Base-by-base conservation (phyloP, 2,888 invertebrate genomes). In the Pseudococcus jackbeardsleyi region DNA sequence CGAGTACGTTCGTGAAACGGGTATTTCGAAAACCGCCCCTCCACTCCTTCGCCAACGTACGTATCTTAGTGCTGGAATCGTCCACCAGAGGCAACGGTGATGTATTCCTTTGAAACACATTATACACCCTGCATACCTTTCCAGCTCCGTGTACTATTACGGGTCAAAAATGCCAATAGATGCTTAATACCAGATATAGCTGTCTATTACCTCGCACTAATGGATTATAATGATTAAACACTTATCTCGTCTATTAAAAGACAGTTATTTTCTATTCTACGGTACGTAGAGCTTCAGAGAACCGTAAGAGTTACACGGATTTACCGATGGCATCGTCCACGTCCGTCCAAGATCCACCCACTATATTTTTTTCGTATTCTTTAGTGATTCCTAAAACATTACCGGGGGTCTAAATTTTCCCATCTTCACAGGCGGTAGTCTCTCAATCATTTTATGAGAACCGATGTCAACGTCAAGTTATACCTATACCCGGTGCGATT, bases 131-230 rank as follows among this genome's bases (percentile, higher is more conserved):
- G 15, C 15, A 17, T 17, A 50, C 50, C 50, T 12, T 50, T 17
- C 12, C 15, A 1, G 22, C 19, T 64, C 6, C 77, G 26, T 33
- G 26, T 33, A 33, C 26, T 33, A 33, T 33, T 33, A 33, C 26
- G 26, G 33, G 77, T 85, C 54, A 85, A 33, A 59, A 85, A 85
- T 59, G 59, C 85, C 85, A 39, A 85, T 85, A 85, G 85, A 85
- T 85, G 85, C 85, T 33, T 85, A 50, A 85, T 85, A 59, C 59
- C 85, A 85, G 85, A 85, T 85, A 85, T 85, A 85, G 85, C 85
- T 85, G 85, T 85, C 85, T 59, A 85, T 85, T 85, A 59, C 59
- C 50, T 33, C 9, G 59, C 85, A 33, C 85, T 85, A 85, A 85
- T 85, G 85, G 85, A 85, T 85, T 85, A 85, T 85, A 85, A 85